Evolutionary conservation across 1,140 invertebrate species (phyloP).

Genomic region (Aphelenchoides besseyi): DNA sequence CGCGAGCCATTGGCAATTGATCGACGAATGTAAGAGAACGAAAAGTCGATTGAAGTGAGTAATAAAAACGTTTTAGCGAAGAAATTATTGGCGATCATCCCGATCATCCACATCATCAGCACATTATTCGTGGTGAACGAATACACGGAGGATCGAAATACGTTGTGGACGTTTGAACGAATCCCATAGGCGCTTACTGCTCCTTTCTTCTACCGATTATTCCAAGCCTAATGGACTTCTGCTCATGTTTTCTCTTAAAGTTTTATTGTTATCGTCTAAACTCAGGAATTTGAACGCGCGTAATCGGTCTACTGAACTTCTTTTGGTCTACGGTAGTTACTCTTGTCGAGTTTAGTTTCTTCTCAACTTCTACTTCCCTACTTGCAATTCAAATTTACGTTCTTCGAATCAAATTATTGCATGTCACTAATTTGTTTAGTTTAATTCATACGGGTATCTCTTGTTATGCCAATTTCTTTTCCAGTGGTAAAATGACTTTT

Average conservation of each 20-base stretch:
- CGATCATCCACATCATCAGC: neutral
- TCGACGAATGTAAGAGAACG: conserved; percentile 20
- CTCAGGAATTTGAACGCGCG: neutral
- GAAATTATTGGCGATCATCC: conserved; percentile 28
- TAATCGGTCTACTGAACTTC: conserved; percentile 14
- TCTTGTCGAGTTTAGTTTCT: too few relatives aligned
- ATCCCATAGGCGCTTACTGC: neutral
- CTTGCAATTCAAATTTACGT: too few relatives aligned
- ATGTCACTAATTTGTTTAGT: neutral
- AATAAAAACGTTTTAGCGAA: conserved; percentile 25
- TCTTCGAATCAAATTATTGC: neutral
- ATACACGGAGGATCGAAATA: conserved; percentile 26
- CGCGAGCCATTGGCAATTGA: conserved; percentile 26
- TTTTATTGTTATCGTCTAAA: neutral
- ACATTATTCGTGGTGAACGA: conserved; percentile 2
- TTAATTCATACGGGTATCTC: conserved; percentile 5
- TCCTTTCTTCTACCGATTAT: neutral
- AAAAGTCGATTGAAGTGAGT: neutral
- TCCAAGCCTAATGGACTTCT: neutral
- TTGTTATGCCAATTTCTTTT: neutral
- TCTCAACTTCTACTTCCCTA: neutral
- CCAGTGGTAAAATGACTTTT: conserved; percentile 2
- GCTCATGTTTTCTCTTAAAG: neutral
- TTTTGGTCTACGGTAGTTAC: too few relatives aligned
- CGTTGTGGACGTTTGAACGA: conserved; percentile 25